phyloP scores from a whole-genome alignment of 2,797 vertebrate genomes.

The Phataginus tricuspis region DNA sequence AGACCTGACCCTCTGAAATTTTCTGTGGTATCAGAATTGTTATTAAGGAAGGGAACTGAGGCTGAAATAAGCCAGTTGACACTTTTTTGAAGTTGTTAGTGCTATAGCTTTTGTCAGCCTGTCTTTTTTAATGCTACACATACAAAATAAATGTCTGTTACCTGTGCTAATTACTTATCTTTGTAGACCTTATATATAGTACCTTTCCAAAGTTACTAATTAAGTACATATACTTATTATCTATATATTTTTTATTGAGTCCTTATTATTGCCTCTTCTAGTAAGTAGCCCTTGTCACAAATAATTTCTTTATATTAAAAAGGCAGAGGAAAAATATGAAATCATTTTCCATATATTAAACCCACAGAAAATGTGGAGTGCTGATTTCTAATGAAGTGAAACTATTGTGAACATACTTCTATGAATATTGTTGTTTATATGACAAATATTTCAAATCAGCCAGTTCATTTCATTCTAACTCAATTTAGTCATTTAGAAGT shows the following conservation, averaged over 20 bases:
- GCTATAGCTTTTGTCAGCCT: background rate
- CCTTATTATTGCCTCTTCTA: background rate
- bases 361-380: background rate
- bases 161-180: background rate
- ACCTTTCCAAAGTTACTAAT: background rate
- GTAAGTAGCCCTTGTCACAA: background rate
- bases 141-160: background rate
- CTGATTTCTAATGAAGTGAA: background rate
- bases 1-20: background rate
- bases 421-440: conserved; percentile 2
- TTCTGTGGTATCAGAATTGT: background rate
- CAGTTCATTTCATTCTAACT: conserved; percentile 45
- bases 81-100: background rate
- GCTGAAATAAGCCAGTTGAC: background rate
- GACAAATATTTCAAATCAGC: background rate
- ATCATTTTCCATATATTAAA: conserved; percentile 41
- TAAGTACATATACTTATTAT: background rate
- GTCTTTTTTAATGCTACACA: background rate
- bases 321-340: background rate
- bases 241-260: background rate
- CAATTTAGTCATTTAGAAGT: background rate
- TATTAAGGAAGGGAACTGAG: background rate
- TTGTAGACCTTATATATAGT: background rate
- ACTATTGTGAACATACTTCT: background rate
- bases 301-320: conserved; percentile 12